Evolutionary conservation across 2,888 invertebrate species (phyloP).

Genomic region (Himalopsyche kuldschensis): DNA sequence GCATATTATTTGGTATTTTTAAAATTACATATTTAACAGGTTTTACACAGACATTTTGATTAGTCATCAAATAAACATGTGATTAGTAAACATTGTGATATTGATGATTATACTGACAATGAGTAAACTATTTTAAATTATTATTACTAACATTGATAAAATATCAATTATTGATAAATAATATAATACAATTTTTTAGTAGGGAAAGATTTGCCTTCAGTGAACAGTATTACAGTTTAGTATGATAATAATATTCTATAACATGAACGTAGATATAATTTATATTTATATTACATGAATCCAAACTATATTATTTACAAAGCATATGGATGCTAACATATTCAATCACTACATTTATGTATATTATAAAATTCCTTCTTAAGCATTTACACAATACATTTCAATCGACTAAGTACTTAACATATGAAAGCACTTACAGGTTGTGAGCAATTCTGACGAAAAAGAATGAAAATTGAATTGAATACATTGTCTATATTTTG

Average conservation of each 20-base stretch:
- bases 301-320: neutral
- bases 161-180: neutral
- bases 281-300: neutral
- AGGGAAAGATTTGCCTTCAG: neutral
- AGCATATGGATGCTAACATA: neutral
- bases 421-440: constrained; percentile 32
- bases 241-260: neutral
- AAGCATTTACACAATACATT: constrained; percentile 8
- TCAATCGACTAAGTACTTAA: constrained; percentile 14
- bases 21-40: neutral
- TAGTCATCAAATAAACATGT: neutral
- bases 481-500: neutral
- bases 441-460: constrained; percentile 13
- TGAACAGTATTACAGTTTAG: neutral
- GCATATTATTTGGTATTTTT: neutral
- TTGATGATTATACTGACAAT: neutral
- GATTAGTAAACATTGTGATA: neutral
- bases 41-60: neutral
- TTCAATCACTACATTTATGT: neutral
- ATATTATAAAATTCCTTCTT: neutral
- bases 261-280: neutral
- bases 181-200: neutral
- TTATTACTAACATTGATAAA: neutral
- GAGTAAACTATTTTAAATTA: neutral
- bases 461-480: neutral